phyloP scores from a whole-genome alignment of 1,140 invertebrate species.

The Berghia stephanieae region DNA sequence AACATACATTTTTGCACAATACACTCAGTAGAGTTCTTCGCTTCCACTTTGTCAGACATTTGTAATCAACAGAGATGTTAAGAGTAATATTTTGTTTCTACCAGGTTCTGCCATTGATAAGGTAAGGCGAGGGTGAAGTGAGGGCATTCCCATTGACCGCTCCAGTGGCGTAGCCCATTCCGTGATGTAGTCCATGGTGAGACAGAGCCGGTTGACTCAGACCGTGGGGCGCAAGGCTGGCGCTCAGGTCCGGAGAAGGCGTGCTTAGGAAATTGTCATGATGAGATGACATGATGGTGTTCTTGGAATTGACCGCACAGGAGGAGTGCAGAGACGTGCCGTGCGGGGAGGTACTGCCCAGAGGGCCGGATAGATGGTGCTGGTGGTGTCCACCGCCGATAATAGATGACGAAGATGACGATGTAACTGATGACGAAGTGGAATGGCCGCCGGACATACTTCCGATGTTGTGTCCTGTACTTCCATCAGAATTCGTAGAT shows the following conservation, averaged over 20 bases:
- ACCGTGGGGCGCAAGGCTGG: constrained; percentile 11
- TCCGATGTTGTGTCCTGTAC: constrained; percentile 31
- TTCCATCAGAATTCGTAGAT: constrained; percentile 69
- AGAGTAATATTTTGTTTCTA: no score
- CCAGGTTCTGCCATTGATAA: constrained; percentile 59
- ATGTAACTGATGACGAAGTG: constrained; percentile 34
- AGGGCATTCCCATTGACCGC: constrained; percentile 45
- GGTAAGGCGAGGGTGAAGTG: constrained; percentile 50
- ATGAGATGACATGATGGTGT: constrained; percentile 16
- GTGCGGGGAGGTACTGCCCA: constrained; percentile 1
- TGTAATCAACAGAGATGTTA: no score
- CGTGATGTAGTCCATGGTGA: constrained; percentile 44
- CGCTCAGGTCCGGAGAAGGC: constrained; percentile 27
- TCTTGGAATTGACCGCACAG: constrained; percentile 40
- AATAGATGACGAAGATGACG: constrained; percentile 12
- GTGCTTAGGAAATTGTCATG: constrained; percentile 35
- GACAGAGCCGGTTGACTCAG: constrained; percentile 35
- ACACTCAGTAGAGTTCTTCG: no score
- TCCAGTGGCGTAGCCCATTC: constrained; percentile 49
- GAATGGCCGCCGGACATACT: not conserved
- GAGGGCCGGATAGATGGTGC: constrained; percentile 8
- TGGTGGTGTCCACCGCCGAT: constrained; percentile 13
- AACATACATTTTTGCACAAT: no score
- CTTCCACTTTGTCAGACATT: no score
- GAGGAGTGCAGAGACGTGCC: constrained; percentile 37